Evolutionary conservation across 2,113 vertebrate species (phyloP).

Genomic region (Rhizomys pruinosus): DNA sequence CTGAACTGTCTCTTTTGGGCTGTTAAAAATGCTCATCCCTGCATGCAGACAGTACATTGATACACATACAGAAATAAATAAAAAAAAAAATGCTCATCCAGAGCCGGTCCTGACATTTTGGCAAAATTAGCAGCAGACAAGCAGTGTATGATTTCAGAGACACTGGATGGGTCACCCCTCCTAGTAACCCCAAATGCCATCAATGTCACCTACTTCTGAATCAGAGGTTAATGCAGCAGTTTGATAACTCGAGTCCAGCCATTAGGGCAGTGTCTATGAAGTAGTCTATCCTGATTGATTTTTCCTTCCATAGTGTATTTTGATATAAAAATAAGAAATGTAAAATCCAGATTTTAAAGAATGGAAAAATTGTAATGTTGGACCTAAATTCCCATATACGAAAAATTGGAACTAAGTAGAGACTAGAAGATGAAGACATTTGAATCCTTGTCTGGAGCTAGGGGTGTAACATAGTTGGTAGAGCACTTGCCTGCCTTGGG

Average conservation of each 20-base stretch:
- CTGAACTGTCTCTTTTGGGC: constrained; percentile 8
- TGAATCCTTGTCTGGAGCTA: too few species aligned
- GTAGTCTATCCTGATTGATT: neutral
- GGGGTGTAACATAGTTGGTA: neutral
- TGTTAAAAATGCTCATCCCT: neutral
- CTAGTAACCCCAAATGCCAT: neutral
- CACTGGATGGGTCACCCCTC: neutral
- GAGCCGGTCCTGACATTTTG: neutral
- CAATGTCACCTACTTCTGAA: neutral
- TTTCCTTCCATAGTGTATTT: neutral
- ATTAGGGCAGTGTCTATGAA: neutral
- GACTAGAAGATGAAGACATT: neutral
- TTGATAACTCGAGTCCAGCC: neutral
- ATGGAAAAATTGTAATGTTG: neutral
- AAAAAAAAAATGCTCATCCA: neutral
- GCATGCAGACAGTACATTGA: too few species aligned
- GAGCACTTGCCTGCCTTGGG: neutral
- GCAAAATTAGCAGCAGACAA: neutral
- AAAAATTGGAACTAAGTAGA: neutral
- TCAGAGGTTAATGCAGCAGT: neutral
- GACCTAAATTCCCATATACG: neutral
- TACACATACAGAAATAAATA: too few species aligned
- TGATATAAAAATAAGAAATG: neutral
- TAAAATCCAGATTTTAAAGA: neutral
- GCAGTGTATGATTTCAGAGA: constrained; percentile 7